These are phyloP conservation scores for Popillia japonica DNA, from an alignment of 1,140 invertebrate species.

Conservation along the genomic window DNA sequence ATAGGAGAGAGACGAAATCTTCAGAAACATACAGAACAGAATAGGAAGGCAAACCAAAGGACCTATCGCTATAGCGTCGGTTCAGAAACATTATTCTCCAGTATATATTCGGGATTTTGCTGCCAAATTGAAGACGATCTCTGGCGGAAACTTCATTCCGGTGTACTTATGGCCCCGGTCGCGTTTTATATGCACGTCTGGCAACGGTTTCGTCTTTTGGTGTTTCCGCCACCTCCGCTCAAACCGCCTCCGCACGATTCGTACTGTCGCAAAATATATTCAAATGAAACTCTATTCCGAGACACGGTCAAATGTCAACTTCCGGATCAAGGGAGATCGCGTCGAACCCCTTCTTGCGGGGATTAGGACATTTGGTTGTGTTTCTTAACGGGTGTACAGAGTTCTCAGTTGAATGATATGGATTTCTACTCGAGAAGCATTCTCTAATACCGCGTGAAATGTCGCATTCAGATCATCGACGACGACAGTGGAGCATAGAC, in stretches of 20 bases:
- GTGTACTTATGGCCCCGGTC: slow-evolving; percentile 55
- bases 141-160: slow-evolving; percentile 57
- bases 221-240: neutral
- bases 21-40: neutral
- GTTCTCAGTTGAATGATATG: slow-evolving; percentile 9
- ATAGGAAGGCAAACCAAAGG: neutral
- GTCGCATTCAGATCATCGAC: neutral
- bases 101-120: slow-evolving; percentile 58
- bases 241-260: slow-evolving; percentile 38
- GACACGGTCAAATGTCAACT: slow-evolving; percentile 55
- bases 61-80: slow-evolving; percentile 1
- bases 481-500: neutral
- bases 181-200: slow-evolving; percentile 56
- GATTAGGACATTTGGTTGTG: slow-evolving; percentile 50
- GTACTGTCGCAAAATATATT: slow-evolving; percentile 48
- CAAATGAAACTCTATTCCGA: slow-evolving; percentile 47
- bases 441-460: neutral
- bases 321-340: slow-evolving; percentile 45
- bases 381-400: slow-evolving; percentile 43
- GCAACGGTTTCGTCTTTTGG: slow-evolving; percentile 43
- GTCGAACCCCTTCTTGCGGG: slow-evolving; percentile 41
- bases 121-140: slow-evolving; percentile 60
- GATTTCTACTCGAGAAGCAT: neutral
- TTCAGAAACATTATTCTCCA: slow-evolving; percentile 53
- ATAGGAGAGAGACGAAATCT: neutral